Percentiles rank a stretch among this genome's conserved stretches.
Evolutionary conservation across 2,797 vertebrate genomes (phyloP).

Genomic region (Nyctalus aviator): DNA sequence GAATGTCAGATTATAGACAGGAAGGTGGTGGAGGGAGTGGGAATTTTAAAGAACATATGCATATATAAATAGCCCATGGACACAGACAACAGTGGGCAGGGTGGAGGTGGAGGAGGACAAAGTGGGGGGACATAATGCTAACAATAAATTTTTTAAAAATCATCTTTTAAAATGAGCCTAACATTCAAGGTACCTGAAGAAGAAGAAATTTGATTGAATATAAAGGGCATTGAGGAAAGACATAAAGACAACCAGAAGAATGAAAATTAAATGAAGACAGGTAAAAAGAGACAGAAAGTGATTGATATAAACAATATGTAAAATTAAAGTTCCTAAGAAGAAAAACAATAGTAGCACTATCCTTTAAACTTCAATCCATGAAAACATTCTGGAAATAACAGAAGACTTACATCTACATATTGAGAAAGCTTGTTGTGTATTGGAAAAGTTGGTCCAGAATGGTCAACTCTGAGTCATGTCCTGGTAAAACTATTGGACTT

Average conservation of each 20-base stretch:
- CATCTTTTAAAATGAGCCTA: conserved; percentile 16
- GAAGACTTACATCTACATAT: background rate
- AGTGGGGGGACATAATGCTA: background rate
- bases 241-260: background rate
- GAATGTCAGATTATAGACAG: background rate
- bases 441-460: conserved; percentile 22
- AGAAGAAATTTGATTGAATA: background rate
- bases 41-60: background rate
- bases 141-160: background rate
- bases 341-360: background rate
- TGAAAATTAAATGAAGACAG: conserved; percentile 24
- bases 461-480: background rate
- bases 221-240: background rate
- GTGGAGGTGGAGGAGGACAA: background rate
- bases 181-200: background rate
- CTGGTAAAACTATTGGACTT: conserved; percentile 39
- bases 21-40: background rate
- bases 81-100: background rate
- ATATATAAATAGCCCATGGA: background rate
- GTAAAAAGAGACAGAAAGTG: background rate
- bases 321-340: conserved; percentile 11
- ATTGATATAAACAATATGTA: background rate
- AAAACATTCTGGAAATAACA: conserved; percentile 47
- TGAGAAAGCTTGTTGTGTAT: background rate
- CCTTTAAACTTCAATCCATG: conserved; percentile 4